A percentile compares a stretch with the other conserved stretches of the same genome.
phyloP scores from a whole-genome alignment of 2,113 vertebrate species.

The Turdus rufiventris region DNA sequence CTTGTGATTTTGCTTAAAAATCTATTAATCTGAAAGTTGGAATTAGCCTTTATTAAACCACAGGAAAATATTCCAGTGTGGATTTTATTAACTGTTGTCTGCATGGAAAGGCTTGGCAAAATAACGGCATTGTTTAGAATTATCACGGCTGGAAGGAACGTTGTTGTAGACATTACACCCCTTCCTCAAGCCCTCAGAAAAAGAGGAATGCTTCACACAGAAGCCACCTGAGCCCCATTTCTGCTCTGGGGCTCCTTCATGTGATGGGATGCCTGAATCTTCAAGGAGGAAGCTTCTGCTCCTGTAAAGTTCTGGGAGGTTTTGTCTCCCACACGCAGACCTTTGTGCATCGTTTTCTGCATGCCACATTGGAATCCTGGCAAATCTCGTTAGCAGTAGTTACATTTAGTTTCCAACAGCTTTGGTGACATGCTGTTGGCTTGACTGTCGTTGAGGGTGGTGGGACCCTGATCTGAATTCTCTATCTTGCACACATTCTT shows the following conservation, averaged over 20 bases:
- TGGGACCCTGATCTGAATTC: slow-evolving; percentile 22
- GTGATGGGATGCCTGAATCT: not conserved
- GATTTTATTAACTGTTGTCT: slow-evolving; percentile 16
- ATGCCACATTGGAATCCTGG: not conserved
- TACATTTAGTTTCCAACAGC: not conserved
- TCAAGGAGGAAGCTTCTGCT: not conserved
- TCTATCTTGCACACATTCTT: not conserved
- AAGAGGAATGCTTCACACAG: not conserved
- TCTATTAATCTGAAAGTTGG: not conserved
- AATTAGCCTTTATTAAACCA: not conserved
- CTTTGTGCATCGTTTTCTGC: not conserved
- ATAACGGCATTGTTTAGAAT: not conserved
- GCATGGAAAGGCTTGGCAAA: not conserved
- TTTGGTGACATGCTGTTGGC: slow-evolving; percentile 25
- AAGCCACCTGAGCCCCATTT: not conserved
- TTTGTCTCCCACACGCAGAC: not conserved
- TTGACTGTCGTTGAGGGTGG: not conserved
- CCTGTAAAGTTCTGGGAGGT: not conserved
- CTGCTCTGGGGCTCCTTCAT: not conserved
- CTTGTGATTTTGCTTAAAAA: slow-evolving; percentile 22
- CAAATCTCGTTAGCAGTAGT: slow-evolving; percentile 2
- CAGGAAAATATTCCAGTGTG: not conserved
- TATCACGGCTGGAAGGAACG: not conserved
- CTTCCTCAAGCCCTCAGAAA: not conserved
- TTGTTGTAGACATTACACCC: not conserved